Base-by-base conservation (phyloP, 35 echinoderm and acorn worm species). In the Anneissia japonica region DNA sequence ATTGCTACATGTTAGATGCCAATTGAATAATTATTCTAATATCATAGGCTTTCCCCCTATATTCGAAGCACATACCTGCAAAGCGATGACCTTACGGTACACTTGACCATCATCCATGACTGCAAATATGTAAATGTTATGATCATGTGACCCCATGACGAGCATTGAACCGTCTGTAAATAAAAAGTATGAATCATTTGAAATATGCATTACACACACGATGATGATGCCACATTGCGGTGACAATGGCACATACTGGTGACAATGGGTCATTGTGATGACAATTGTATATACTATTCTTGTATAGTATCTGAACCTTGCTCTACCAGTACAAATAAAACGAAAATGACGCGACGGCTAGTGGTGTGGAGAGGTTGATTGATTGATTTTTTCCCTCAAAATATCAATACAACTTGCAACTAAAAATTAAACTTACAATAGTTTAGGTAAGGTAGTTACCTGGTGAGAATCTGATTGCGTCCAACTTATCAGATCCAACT, bases 31-130 rank as follows among this genome's bases (percentile, higher is more conserved):
- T n/a, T n/a, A n/a, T n/a, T n/a, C n/a, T 36, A 45, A 14, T 82
- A 11, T 82, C 26, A 51, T 16, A 51, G 19, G 32, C 73, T 87
- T 36, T 90, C 93, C 85, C 91, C 80, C 4, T 91, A 39, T 17
- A 84, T 85, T 45, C 4, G 16, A 45, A 4, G 40, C 16, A 45
- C 40, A 16, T 23, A 64, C 51, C 79, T 39, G 35, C 31, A 81
- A 40, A 7, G 38, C 37, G 7, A 36, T 39, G 36, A 81, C 64
- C 76, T 90, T 93, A 29, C 94, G 79, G 88, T 97, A 97, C 21
- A 97, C 94, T 41, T 93, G 88, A 6, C 94, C 94, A 30, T 97
- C 94, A 74, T 97, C 94, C 94, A 97, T 90, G 0, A 97, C 94
- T 26, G 94, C 74, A 45, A 86, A 97, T 16, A 97, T 77, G 36